Evolutionary conservation across 1,140 invertebrate genomes (phyloP).

Genomic region (Bombus superbus): DNA sequence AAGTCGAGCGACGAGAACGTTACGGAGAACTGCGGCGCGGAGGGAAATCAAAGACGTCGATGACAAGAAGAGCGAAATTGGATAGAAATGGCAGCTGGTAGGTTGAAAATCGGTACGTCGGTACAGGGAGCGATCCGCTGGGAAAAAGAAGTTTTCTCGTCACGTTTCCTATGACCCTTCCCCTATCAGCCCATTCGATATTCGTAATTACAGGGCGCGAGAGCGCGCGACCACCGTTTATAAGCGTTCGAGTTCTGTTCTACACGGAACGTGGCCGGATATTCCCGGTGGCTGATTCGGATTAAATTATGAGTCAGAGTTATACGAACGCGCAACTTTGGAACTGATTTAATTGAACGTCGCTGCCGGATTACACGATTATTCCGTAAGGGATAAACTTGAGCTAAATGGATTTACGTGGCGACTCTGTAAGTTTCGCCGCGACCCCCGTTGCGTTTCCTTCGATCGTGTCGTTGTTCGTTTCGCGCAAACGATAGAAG

Average conservation of each 20-base stretch:
- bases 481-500: neutral
- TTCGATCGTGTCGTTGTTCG: neutral
- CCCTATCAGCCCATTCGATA: neutral
- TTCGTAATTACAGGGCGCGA: neutral
- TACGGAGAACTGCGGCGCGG: no score
- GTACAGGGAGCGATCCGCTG: neutral
- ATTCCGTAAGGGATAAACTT: slow-evolving; percentile 47
- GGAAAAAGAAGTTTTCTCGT: slow-evolving; percentile 18
- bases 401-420: slow-evolving; percentile 25
- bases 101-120: slow-evolving; percentile 5
- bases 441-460: neutral
- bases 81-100: slow-evolving; percentile 24
- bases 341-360: slow-evolving; percentile 46
- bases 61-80: neutral
- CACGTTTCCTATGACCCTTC: neutral
- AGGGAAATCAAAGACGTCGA: neutral
- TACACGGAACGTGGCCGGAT: neutral
- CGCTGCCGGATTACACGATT: slow-evolving; percentile 44
- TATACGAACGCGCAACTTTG: slow-evolving; percentile 16
- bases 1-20: neutral
- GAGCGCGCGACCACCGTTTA: neutral
- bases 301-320: slow-evolving; percentile 50
- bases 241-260: slow-evolving; percentile 19
- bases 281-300: neutral
- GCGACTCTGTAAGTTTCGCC: neutral